Conservation (phyloP, 2,888 invertebrate species). For the Sphecodes monilicornis region DNA sequence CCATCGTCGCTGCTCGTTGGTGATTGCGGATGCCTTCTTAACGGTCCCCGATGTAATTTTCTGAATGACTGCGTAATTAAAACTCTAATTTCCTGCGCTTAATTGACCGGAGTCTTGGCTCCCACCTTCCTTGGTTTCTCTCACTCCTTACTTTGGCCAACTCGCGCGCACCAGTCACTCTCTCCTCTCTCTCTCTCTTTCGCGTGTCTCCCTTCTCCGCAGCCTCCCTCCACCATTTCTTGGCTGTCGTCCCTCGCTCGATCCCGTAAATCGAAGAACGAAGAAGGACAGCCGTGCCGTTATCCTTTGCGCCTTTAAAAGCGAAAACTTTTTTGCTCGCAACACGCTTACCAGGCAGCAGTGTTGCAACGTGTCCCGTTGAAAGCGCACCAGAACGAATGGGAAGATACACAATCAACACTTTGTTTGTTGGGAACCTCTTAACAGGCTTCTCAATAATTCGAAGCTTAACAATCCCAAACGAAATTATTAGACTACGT, state of each 20-base stretch:
- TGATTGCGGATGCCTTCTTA: conserved; percentile 80
- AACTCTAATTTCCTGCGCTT: conserved; percentile 85
- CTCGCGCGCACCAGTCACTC: conserved; percentile 50
- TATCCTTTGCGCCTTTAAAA: conserved; percentile 47
- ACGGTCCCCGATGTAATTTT: conserved; percentile 84
- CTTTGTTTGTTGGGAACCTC: neutral
- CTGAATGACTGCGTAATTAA: conserved; percentile 85
- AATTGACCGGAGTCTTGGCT: conserved; percentile 84
- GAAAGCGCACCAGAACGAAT: neutral
- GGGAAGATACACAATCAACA: neutral
- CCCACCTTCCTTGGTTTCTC: conserved; percentile 67
- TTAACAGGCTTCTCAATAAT: neutral
- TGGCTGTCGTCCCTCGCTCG: conserved; percentile 32
- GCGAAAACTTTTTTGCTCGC: conserved; percentile 41
- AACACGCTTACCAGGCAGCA: conserved; percentile 18
- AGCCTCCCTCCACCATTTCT: neutral
- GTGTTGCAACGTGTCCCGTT: too few relatives aligned
- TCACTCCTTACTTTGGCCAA: conserved; percentile 44
- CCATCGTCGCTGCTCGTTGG: conserved; percentile 62
- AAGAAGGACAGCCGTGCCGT: conserved; percentile 21
- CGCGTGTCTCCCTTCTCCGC: conserved; percentile 24
- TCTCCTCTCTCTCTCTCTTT: conserved; percentile 32
- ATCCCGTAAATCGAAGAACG: conserved; percentile 52
- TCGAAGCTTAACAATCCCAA: neutral
- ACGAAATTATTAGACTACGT: neutral